Base-by-base conservation (phyloP, 2,888 invertebrate species). In the Drosophila anomalipes region DNA sequence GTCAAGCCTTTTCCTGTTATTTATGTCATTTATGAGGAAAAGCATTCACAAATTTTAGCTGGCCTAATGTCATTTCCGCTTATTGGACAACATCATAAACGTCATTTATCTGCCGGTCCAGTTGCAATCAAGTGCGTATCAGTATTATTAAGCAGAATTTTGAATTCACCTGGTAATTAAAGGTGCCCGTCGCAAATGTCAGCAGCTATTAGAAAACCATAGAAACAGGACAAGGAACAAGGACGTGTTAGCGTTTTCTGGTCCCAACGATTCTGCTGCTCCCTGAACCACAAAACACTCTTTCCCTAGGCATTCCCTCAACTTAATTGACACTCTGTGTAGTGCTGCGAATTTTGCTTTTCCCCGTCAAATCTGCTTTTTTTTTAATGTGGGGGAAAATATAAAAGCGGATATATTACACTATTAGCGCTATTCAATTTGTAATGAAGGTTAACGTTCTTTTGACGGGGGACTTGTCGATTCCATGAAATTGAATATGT, bases 141-240 rank as follows among this genome's bases (percentile, higher is more conserved):
- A 41, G 64, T 71, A 64, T 75, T 77, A 76, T 83, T 88, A 77
- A 87, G 70, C 74, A 70, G 70, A 86, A 74, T 88, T 75, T 76
- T 83, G 69, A 73, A 76, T 66, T 83, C 76, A 76, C 57, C 70
- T 63, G 75, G 82, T 86, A 86, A 86, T 88, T 86, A 86, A 86
- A 86, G 83, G 77, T 86, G 73, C 71, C 63, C 63, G 41, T 70
- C 72, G 65, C 74, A 76, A 81, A 76, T 83, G 75, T 70, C 81
- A 81, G 62, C 54, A 58, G 54, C 51, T 28, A 52, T 30, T 39
- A 52, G n/a, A 54, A 30, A 41, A 19, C 58, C 44, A 68, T 64
- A 35, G 69, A 59, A 62, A 57, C 56, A 37, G 60, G 54, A 62
- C 63, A 56, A 30, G 62, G 49, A 53, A 41, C 52, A 62, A 63